Conservation (phyloP, 2,113 vertebrate genomes). For the Mus spicilegus region DNA sequence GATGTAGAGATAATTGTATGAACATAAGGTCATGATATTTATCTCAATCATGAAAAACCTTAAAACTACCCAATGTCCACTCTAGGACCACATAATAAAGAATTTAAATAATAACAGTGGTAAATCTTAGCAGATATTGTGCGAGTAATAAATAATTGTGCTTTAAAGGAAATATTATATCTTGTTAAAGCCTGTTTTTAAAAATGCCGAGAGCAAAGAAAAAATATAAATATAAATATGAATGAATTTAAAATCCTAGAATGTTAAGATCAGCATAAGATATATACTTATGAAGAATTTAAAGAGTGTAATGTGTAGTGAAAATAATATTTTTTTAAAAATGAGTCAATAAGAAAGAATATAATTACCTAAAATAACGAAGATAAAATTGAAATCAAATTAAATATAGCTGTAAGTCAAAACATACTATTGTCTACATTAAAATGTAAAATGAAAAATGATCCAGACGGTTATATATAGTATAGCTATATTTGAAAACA, state of each 20-base stretch:
- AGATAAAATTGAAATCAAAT: slow-evolving; percentile 24
- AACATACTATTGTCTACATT: background rate
- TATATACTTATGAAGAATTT: background rate
- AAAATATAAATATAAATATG: background rate
- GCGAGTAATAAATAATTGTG: background rate
- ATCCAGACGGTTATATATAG: background rate
- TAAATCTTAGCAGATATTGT: background rate
- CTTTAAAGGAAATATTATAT: slow-evolving; percentile 26
- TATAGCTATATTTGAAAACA: background rate
- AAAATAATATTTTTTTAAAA: slow-evolving; percentile 24
- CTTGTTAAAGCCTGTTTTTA: background rate
- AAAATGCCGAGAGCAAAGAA: background rate
- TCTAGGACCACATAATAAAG: background rate
- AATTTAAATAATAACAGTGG: slow-evolving; percentile 8
- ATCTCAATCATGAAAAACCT: background rate
- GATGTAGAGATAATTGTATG: background rate
- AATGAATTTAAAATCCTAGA: background rate
- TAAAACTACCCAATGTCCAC: background rate
- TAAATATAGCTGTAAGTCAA: background rate
- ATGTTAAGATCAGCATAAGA: background rate
- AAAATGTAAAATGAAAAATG: background rate
- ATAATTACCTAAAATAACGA: background rate
- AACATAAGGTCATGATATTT: background rate
- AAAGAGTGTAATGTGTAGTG: background rate
- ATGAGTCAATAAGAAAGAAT: background rate